Evolutionary conservation across 2,888 invertebrate species (phyloP), one percentile per base, ranked within the genome.

Genomic region (Cheilosia vernalis): DNA sequence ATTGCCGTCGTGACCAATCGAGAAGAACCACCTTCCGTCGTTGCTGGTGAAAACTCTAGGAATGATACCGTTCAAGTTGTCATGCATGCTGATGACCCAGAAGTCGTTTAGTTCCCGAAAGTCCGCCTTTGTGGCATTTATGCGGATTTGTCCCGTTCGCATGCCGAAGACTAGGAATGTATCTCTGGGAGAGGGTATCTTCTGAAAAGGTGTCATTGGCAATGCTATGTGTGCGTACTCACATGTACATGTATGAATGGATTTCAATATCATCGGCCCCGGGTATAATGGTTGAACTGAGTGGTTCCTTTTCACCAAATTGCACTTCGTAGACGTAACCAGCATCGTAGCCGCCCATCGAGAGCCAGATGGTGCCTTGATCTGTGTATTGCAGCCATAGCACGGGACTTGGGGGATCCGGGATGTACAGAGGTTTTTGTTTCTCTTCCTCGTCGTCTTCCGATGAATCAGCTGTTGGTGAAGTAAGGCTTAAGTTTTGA

Each of bases 1-100:
- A 89, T 97, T 96, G 4, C 96, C 96, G 90, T 97, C 97, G 19
- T 93, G 89, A 0, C 97, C 97, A 88, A 95, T 94, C 0, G 95
- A 93, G 74, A 94, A 94, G 7, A 96, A 86, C 83, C 90, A 90
- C 30, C 90, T 88, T 0, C 90, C 89, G 90, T 96, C 94, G 69
- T 92, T 92, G 88, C 94, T 95, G 83, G 95, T 93, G 76, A 94
- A 93, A 70, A 97, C 92, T 76, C 93, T 93, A 0, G 95, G 94
- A 37, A 97, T 93, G 15, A 92, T 93, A 7, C 97, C 97, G 33
- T 95, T 95, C 74, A 94, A 93, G 55, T 94, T 93, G 89, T 97
- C 96, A 89, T 97, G 97, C 95, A 96, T 96, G 1, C 95, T 93
- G 42, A 96, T 91, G 47, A 93, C 93, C 92, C 95, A 95, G 88